Conservation (phyloP, 1,140 invertebrate species). For the Babylonia areolata region DNA sequence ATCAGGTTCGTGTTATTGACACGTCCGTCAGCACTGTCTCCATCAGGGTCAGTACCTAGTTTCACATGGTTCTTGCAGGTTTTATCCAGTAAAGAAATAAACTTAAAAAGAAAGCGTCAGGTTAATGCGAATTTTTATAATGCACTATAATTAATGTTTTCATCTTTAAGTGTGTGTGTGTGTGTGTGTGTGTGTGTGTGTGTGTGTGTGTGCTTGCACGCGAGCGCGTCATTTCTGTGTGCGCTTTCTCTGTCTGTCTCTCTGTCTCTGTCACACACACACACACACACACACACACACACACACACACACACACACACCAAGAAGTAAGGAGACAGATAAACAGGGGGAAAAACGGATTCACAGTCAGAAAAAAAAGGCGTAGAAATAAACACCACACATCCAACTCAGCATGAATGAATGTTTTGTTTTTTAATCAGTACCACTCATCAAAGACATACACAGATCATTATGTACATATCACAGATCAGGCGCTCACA, state of each 20-base stretch:
- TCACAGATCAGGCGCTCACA: constrained; percentile 4
- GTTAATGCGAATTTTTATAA: too few relatives aligned
- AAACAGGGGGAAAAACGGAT: not conserved
- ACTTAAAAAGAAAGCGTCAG: too few relatives aligned
- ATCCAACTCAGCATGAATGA: not conserved
- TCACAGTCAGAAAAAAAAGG: not conserved
- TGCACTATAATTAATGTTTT: too few relatives aligned
- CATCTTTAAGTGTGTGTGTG: not conserved
- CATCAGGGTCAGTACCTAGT: too few relatives aligned
- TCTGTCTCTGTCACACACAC: not conserved
- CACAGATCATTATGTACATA: constrained; percentile 9
- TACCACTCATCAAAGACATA: constrained; percentile 7
- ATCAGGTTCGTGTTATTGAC: too few relatives aligned
- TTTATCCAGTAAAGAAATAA: too few relatives aligned
- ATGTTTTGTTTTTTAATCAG: constrained; percentile 16
- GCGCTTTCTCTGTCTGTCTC: not conserved
- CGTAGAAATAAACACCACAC: not conserved
- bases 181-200: not conserved
- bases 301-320: too few relatives aligned
- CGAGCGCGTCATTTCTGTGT: not conserved
- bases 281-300: constrained; percentile 5
- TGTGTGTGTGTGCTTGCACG: not conserved
- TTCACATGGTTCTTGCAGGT: too few relatives aligned
- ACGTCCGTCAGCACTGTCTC: too few relatives aligned
- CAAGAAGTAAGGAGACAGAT: constrained; percentile 6